A percentile compares a stretch with the other conserved stretches of the same genome.
These are phyloP conservation scores for Megatriorchis doriae DNA, from an alignment of 2,113 vertebrate species.

Conservation along the genomic window DNA sequence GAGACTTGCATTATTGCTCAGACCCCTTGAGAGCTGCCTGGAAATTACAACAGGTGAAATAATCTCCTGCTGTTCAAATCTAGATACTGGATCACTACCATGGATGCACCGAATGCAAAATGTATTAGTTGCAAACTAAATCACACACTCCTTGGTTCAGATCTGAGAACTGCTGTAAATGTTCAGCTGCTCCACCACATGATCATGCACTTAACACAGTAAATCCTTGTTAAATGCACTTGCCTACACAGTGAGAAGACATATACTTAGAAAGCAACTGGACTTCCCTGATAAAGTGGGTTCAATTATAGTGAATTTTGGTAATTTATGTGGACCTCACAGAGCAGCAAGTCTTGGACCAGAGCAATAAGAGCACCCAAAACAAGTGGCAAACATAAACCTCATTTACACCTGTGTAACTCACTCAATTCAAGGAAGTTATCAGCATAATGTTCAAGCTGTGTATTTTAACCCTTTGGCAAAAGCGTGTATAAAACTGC, in stretches of 20 bases:
- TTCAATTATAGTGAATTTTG: neutral
- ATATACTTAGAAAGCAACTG: neutral
- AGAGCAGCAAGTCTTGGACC: neutral
- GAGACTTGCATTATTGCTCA: neutral
- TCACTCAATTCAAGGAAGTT: neutral
- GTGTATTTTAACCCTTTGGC: neutral
- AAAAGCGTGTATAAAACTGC: neutral
- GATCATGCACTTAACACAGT: neutral
- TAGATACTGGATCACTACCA: neutral
- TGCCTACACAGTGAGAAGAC: neutral
- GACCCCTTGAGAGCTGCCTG: neutral
- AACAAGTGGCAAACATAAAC: neutral
- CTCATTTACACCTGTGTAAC: neutral
- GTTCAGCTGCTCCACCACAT: neutral
- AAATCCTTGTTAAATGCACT: neutral
- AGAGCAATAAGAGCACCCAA: neutral
- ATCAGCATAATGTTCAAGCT: neutral
- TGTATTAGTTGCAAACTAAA: neutral
- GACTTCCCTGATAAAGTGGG: neutral
- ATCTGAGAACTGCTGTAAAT: neutral
- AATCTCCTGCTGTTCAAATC: neutral
- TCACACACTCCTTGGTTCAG: neutral
- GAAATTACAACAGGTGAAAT: neutral
- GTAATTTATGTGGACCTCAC: neutral
- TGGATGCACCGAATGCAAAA: neutral